These are phyloP conservation scores for Oligia latruncula DNA, from an alignment of 2,888 invertebrate species.

Conservation along the genomic window DNA sequence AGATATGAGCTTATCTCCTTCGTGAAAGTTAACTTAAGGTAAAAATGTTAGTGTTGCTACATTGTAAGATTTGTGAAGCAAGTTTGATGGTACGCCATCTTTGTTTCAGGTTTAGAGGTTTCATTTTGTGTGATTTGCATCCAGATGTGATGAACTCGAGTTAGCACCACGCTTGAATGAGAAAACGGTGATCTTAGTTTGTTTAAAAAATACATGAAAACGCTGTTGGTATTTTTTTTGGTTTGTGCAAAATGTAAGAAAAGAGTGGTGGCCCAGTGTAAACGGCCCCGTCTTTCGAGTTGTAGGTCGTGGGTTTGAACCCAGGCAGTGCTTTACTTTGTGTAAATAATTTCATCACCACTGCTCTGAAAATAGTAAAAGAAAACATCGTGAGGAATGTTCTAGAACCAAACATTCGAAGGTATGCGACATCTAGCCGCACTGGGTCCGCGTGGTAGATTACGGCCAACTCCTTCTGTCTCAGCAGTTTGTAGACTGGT, in stretches of 20 bases:
- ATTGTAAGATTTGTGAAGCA: constrained; percentile 20
- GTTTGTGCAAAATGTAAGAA: too few relatives aligned
- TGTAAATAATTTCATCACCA: background rate
- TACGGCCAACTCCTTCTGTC: background rate
- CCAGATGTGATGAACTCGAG: background rate
- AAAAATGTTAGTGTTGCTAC: constrained; percentile 35
- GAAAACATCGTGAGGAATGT: background rate
- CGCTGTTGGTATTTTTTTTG: background rate
- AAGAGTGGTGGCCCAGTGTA: background rate
- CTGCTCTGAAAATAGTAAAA: background rate
- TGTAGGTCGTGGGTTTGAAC: background rate
- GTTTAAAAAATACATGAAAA: background rate
- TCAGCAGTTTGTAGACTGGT: background rate
- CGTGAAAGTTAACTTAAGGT: constrained; percentile 32
- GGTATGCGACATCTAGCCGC: background rate
- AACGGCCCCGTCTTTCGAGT: background rate
- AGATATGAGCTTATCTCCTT: constrained; percentile 15
- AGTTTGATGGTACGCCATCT: background rate
- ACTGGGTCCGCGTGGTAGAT: background rate
- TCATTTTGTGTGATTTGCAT: background rate
- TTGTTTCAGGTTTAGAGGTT: constrained; percentile 7
- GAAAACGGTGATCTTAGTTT: too few relatives aligned
- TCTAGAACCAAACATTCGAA: background rate
- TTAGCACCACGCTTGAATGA: background rate
- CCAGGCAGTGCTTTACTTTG: background rate